A percentile compares a stretch with the other conserved stretches of the same genome.
phyloP scores from a whole-genome alignment of 2,113 vertebrate genomes.

The Heptranchias perlo region DNA sequence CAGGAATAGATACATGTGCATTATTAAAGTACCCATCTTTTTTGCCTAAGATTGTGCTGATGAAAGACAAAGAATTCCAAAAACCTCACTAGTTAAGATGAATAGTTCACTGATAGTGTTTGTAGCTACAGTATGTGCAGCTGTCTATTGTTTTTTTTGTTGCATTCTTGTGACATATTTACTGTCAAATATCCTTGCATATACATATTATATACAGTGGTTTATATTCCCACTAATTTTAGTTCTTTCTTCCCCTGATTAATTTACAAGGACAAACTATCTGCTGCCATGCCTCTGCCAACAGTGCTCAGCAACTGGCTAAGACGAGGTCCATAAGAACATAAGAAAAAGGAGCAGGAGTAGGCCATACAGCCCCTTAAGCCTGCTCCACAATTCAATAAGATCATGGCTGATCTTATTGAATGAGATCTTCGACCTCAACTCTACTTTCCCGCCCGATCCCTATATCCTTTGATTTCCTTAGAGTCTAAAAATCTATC shows the following conservation, averaged over 20 bases:
- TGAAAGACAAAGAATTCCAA: not conserved
- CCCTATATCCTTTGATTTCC: no score
- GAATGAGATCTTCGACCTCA: no score
- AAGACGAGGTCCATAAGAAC: not conserved
- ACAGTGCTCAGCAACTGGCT: not conserved
- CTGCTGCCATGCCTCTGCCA: not conserved
- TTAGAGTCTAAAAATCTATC: no score
- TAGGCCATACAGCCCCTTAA: no score
- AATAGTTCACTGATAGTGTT: not conserved
- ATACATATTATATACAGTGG: not conserved
- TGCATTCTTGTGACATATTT: not conserved
- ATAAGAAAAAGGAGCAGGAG: no score
- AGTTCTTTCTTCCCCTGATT: not conserved
- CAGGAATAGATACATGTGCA: not conserved
- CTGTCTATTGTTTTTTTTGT: not conserved
- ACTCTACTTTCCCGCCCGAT: no score
- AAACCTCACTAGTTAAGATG: not conserved
- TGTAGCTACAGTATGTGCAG: not conserved
- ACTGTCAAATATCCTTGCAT: not conserved
- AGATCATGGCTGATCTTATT: no score
- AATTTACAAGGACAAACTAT: not conserved
- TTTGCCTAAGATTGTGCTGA: not conserved
- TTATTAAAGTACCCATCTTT: not conserved
- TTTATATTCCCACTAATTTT: not conserved
- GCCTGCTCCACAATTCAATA: no score